phyloP scores from a whole-genome alignment of 2,113 vertebrate genomes.

The Xenotilapia longispinis region DNA sequence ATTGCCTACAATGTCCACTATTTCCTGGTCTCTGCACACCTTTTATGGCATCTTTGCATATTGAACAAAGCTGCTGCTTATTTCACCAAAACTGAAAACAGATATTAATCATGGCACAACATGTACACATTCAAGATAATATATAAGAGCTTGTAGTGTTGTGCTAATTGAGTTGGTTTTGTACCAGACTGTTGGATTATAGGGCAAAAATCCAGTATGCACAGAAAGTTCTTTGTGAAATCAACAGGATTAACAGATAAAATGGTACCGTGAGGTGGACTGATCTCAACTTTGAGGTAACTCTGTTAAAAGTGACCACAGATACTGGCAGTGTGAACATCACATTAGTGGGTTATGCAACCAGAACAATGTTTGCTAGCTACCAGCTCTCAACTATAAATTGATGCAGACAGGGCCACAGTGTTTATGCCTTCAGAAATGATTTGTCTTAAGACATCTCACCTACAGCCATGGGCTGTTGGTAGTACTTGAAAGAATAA shows the following conservation, averaged over 20 bases:
- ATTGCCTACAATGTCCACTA: neutral
- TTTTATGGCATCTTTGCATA: neutral
- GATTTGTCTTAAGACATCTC: neutral
- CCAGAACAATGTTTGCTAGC: neutral
- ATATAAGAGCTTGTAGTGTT: neutral
- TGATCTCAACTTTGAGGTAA: neutral
- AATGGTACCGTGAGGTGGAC: neutral
- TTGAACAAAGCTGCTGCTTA: neutral
- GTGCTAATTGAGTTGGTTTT: neutral
- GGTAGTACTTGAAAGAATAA: neutral
- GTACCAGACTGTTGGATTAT: neutral
- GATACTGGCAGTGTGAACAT: neutral
- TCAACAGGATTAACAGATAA: neutral
- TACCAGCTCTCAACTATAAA: neutral
- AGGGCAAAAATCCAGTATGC: neutral
- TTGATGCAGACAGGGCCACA: neutral
- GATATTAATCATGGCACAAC: neutral
- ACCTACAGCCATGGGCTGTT: neutral
- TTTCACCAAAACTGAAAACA: neutral
- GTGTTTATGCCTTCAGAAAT: neutral
- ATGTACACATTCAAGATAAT: neutral
- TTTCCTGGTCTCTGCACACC: neutral
- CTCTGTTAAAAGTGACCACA: neutral
- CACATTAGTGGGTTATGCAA: neutral
- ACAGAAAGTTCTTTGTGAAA: neutral